A percentile compares a stretch with the other conserved stretches of the same genome.
phyloP scores from a whole-genome alignment of 2,797 vertebrate genomes.

The Lemur catta region DNA sequence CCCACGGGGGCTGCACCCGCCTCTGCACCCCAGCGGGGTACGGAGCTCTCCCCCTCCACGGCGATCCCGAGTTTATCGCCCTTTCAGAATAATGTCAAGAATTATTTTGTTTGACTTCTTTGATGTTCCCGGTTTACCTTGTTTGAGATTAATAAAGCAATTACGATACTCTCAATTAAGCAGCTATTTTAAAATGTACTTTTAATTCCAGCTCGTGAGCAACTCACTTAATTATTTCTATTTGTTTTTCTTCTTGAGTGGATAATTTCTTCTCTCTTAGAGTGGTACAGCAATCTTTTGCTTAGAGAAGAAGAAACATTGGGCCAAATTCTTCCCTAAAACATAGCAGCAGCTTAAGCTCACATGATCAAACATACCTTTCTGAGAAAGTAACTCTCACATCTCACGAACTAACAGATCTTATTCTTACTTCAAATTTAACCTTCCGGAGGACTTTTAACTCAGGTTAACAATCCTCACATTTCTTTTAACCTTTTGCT shows the following conservation, averaged over 20 bases:
- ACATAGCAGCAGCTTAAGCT: not conserved
- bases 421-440: not conserved
- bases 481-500: not conserved
- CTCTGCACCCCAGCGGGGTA: rapidly evolving
- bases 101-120: slow-evolving; percentile 65
- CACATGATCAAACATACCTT: not conserved
- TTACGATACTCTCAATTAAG: slow-evolving; percentile 77
- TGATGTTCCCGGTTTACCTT: slow-evolving; percentile 46
- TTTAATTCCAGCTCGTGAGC: slow-evolving; percentile 72
- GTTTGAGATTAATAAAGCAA: slow-evolving; percentile 78
- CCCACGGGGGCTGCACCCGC: rapidly evolving
- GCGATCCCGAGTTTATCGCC: not conserved
- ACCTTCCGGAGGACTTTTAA: not conserved
- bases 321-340: not conserved
- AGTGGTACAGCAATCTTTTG: not conserved
- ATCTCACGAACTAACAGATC: not conserved
- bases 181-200: slow-evolving; percentile 74
- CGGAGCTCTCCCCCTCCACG: rapidly evolving
- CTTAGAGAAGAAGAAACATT: not conserved
- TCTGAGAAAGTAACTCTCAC: not conserved
- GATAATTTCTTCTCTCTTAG: slow-evolving; percentile 75
- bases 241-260: slow-evolving; percentile 77
- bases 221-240: slow-evolving; percentile 77
- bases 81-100: slow-evolving; percentile 39
- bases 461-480: not conserved